Evolutionary conservation across 2,113 vertebrate species (phyloP).

Genomic region (Rhinopomastus cyanomelas): DNA sequence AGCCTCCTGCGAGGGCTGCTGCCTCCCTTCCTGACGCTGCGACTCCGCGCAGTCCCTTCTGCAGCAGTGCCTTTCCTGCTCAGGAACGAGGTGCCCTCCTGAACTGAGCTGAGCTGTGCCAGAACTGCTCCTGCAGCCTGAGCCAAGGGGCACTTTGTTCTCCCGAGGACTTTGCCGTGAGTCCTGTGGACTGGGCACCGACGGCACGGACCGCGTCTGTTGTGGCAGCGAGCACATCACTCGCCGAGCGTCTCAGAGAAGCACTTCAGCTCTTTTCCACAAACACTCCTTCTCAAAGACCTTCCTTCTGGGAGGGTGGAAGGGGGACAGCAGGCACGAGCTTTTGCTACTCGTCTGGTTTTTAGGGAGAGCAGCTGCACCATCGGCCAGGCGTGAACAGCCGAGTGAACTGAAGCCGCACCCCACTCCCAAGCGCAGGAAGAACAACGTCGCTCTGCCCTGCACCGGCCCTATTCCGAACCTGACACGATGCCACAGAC

Average conservation of each 20-base stretch:
- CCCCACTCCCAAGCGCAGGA: neutral
- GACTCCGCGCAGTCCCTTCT: constrained; percentile 3
- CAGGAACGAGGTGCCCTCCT: neutral
- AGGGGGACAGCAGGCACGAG: neutral
- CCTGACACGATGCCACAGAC: neutral
- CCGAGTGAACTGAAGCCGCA: neutral
- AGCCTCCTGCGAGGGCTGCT: neutral
- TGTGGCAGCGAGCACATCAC: neutral
- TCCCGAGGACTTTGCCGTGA: neutral
- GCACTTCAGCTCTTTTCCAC: neutral
- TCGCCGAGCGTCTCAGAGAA: neutral
- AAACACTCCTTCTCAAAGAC: neutral
- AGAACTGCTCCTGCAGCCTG: neutral
- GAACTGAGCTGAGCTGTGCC: neutral
- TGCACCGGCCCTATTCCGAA: neutral
- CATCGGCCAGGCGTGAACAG: neutral
- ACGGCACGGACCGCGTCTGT: neutral
- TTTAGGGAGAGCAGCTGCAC: neutral
- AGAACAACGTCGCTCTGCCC: neutral
- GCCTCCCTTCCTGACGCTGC: neutral
- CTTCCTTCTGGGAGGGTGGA: neutral
- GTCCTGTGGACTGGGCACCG: neutral
- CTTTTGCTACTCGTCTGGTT: neutral
- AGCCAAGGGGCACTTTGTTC: neutral
- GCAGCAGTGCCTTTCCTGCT: neutral